Percentiles rank a stretch among this genome's conserved stretches.
Evolutionary conservation across 2,113 vertebrate genomes (phyloP).

Genomic region (Agapornis roseicollis): DNA sequence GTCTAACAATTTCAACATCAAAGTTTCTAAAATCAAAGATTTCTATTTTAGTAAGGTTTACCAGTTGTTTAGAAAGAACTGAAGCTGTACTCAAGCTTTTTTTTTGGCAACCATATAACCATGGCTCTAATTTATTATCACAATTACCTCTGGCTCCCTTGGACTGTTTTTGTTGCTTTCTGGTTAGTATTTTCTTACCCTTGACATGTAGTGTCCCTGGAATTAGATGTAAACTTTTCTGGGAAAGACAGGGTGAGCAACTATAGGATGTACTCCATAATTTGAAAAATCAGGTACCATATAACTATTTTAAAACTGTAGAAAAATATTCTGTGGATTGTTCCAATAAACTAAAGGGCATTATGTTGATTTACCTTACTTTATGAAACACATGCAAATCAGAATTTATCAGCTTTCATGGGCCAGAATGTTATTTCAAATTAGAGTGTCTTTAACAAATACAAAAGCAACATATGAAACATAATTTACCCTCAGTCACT

Average conservation of each 20-base stretch:
- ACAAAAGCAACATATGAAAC: neutral
- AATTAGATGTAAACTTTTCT: neutral
- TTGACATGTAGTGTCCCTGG: neutral
- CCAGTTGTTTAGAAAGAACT: neutral
- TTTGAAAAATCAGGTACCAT: neutral
- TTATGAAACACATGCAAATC: neutral
- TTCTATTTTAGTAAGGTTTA: neutral
- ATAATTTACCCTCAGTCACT: neutral
- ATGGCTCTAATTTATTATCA: accelerated
- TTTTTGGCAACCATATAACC: neutral
- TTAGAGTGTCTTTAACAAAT: neutral
- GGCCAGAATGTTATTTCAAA: neutral
- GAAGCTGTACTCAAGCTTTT: neutral
- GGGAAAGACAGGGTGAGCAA: neutral
- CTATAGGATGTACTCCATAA: neutral
- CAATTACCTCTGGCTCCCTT: neutral
- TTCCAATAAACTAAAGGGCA: neutral
- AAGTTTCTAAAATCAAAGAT: neutral
- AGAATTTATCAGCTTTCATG: neutral
- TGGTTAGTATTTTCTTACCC: neutral
- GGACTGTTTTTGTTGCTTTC: neutral
- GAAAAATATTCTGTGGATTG: neutral
- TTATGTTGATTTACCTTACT: neutral
- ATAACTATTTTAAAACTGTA: neutral
- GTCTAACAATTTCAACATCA: neutral